phyloP scores from a whole-genome alignment of 2,797 vertebrate genomes.

The Sandelia bainsii region DNA sequence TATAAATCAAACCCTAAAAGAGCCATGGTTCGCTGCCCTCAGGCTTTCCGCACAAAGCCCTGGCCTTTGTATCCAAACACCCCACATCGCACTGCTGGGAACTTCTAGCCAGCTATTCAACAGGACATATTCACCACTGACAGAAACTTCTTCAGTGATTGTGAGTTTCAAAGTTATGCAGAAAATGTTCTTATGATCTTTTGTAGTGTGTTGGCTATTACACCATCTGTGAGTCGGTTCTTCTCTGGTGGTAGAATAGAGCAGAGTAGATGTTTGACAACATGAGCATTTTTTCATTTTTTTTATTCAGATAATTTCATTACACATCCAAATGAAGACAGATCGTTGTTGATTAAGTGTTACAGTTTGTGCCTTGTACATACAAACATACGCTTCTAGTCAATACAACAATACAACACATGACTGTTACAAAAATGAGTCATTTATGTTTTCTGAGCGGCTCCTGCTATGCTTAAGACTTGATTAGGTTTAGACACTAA shows the following conservation, averaged over 20 bases:
- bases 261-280: background rate
- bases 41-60: slow-evolving; percentile 63
- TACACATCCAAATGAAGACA: background rate
- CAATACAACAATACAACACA: no score
- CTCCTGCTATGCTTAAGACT: no score
- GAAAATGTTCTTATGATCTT: slow-evolving; percentile 46
- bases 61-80: slow-evolving; percentile 58
- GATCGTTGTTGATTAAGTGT: background rate
- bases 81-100: slow-evolving; percentile 45
- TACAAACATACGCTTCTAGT: no score
- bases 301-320: background rate
- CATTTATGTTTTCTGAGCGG: background rate
- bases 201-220: slow-evolving; percentile 10
- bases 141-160: slow-evolving; percentile 34
- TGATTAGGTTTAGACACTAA: background rate
- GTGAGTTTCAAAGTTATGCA: slow-evolving; percentile 41
- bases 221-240: background rate
- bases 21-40: slow-evolving; percentile 53
- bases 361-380: no score
- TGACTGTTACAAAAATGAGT: background rate
- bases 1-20: slow-evolving; percentile 78
- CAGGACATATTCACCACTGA: slow-evolving; percentile 29
- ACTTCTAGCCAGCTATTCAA: slow-evolving; percentile 44
- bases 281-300: background rate
- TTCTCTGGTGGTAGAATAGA: background rate